phyloP scores from a whole-genome alignment of 30 jellyfish, hydroid and myxozoan genomes.

The Rhopilema esculentum region DNA sequence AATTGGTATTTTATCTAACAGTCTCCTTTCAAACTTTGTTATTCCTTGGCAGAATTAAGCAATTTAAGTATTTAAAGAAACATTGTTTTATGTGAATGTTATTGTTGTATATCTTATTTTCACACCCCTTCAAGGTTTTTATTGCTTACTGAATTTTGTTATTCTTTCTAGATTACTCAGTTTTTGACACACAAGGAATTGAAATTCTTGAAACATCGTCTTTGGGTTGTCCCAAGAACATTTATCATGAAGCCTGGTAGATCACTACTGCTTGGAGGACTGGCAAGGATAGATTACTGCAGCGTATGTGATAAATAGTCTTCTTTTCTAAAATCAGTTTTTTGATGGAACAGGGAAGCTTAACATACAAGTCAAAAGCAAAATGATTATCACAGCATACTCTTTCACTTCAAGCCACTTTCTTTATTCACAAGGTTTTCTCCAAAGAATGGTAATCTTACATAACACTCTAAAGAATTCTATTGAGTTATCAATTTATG shows the following conservation, averaged over 20 bases:
- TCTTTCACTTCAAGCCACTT: too few species aligned
- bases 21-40: too few species aligned
- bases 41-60: too few species aligned
- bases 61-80: background rate
- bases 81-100: background rate
- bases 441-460: too few species aligned
- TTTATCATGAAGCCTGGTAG: slow-evolving; percentile 78
- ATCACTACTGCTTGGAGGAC: slow-evolving; percentile 87
- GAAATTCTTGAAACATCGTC: slow-evolving; percentile 60
- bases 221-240: slow-evolving; percentile 92
- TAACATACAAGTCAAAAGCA: too few species aligned
- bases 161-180: slow-evolving; percentile 67
- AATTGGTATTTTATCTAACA: too few species aligned
- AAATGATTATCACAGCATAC: too few species aligned
- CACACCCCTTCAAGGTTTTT: background rate
- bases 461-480: too few species aligned
- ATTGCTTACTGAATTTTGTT: background rate
- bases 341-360: too few species aligned
- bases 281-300: slow-evolving; percentile 79
- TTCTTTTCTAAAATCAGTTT: background rate
- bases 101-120: background rate
- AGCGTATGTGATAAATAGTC: slow-evolving; percentile 14
- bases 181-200: slow-evolving; percentile 72
- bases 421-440: too few species aligned
- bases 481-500: too few species aligned